Conservation (phyloP, 2,113 vertebrate genomes). For the Gulo gulo region DNA sequence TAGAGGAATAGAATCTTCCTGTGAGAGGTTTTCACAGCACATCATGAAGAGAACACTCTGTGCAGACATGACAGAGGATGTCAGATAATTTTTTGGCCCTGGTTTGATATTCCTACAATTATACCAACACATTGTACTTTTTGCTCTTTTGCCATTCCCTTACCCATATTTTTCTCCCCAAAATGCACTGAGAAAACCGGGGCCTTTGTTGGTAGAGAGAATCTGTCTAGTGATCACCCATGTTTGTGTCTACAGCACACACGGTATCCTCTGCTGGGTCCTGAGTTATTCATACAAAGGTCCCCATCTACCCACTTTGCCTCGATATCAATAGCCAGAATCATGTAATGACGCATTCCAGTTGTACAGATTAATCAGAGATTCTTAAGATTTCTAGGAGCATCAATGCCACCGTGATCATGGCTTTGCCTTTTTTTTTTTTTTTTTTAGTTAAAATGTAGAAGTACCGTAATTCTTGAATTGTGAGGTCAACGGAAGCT, state of each 20-base stretch:
- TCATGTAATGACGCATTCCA: background rate
- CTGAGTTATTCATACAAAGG: background rate
- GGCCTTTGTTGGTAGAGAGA: background rate
- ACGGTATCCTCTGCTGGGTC: background rate
- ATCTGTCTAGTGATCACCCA: background rate
- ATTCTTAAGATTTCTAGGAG: background rate
- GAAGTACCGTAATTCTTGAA: background rate
- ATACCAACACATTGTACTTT: slow-evolving; percentile 46
- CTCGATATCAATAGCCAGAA: background rate
- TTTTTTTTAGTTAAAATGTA: background rate
- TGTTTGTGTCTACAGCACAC: background rate
- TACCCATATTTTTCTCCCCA: background rate
- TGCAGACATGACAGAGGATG: slow-evolving; percentile 61
- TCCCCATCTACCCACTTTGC: background rate
- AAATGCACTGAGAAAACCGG: background rate
- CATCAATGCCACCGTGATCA: background rate
- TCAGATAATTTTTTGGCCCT: slow-evolving; percentile 60
- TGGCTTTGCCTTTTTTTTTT: background rate
- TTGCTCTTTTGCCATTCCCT: slow-evolving; percentile 50
- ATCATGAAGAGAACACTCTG: slow-evolving; percentile 69
- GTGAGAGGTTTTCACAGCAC: slow-evolving; percentile 69
- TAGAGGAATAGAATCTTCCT: slow-evolving; percentile 73
- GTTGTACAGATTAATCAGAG: background rate
- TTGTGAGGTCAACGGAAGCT: background rate
- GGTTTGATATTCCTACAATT: slow-evolving; percentile 61